Evolutionary conservation across 2,113 vertebrate species (phyloP), one percentile per base, ranked within the genome.

Genomic region (Trogon surrucura): DNA sequence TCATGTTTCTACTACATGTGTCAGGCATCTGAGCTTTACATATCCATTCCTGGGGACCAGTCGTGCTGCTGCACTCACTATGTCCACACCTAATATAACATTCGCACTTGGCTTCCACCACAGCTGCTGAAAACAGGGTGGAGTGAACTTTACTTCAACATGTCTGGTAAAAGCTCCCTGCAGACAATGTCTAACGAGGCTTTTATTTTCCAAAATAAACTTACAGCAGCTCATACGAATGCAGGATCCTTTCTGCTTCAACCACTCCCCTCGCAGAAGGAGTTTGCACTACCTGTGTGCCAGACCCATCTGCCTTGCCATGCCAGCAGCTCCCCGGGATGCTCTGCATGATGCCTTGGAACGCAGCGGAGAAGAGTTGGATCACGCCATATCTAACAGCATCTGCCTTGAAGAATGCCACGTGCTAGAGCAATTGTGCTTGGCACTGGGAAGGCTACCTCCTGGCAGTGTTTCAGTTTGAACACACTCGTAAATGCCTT

Each of bases 121-220:
- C 85, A 38, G 60, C 66, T 92, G 75, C 80, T 80, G 94, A 83
- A 86, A 92, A 84, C 85, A 80, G 82, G 85, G 90, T 79, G 58
- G 70, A 67, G 44, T 91, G 16, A 64, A 77, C 77, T 95, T 95
- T 32, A 91, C 64, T 90, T 85, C 62, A 64, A 51, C 79, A 95
- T 74, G 81, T 88, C 80, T 92, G 75, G 81, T 74, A 94, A 61
- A 51, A 94, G 83, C 93, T 96, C 72, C 88, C 73, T 48, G 25
- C 80, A 96, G 80, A 93, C 75, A 78, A 50, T 12, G 75, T 62
- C 91, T 85, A 83, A 61, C 3, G 29, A 73, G 29, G 14, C 18
- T 89, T 79, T 90, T 74, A 91, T 95, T 89, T 95, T 88, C 80
- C 87, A 96, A 88, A 91, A 32, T 29, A 93, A 95, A 85, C 87